Conservation (phyloP, 2,797 vertebrate species). For the Austrolebias charrua region DNA sequence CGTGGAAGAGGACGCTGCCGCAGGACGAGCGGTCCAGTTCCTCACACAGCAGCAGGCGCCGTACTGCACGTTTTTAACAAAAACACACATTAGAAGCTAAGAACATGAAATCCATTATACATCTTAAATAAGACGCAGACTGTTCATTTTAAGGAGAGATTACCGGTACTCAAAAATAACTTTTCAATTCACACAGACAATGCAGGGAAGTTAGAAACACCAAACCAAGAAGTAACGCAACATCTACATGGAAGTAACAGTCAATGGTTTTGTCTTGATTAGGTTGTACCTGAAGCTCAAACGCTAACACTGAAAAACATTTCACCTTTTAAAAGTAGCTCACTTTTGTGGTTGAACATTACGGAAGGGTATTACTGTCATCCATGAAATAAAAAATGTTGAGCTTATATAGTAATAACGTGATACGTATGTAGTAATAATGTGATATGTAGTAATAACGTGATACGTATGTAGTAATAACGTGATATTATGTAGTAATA, state of each 20-base stretch:
- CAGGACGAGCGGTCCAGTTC: slow-evolving; percentile 97
- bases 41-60: slow-evolving; percentile 92
- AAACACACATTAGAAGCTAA: background rate
- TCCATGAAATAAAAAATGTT: no score
- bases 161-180: slow-evolving; percentile 28
- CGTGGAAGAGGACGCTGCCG: slow-evolving; percentile 97
- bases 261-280: slow-evolving; percentile 9
- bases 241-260: slow-evolving; percentile 27
- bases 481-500: no score
- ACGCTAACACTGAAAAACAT: background rate
- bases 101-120: no score
- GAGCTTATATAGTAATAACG: no score
- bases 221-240: slow-evolving; percentile 66
- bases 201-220: slow-evolving; percentile 61
- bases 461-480: no score
- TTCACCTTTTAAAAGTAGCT: no score
- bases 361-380: no score
- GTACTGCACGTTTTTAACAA: slow-evolving; percentile 75
- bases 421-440: no score
- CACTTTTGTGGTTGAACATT: no score
- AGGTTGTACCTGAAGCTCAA: slow-evolving; percentile 8
- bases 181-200: slow-evolving; percentile 43
- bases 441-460: no score
- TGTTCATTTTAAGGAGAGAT: slow-evolving; percentile 9
- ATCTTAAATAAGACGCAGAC: no score